phyloP scores from a whole-genome alignment of 2,888 invertebrate genomes.

The Rhynchonema sp. region DNA sequence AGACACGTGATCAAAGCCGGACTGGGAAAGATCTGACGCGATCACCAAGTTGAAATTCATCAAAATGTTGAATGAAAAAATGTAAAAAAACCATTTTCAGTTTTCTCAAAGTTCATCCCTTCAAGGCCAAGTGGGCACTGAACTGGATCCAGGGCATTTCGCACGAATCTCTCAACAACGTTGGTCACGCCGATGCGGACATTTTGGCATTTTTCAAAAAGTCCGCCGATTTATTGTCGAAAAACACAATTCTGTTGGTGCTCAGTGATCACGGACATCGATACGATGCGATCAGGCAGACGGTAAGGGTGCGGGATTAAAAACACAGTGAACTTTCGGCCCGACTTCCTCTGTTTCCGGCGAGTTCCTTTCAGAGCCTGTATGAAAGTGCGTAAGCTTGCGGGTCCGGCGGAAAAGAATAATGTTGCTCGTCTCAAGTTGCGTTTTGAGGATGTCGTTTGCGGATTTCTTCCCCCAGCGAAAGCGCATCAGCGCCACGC shows the following conservation, averaged over 20 bases:
- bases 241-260: conserved; percentile 8
- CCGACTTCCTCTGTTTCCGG: too few relatives aligned
- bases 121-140: background rate
- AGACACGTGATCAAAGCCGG: too few relatives aligned
- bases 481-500: too few relatives aligned
- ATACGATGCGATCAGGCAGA: conserved; percentile 25
- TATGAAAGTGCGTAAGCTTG: background rate
- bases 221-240: conserved; percentile 7
- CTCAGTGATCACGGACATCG: conserved; percentile 30
- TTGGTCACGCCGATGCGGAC: conserved; percentile 27
- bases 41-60: too few relatives aligned
- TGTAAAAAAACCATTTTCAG: too few relatives aligned
- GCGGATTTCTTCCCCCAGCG: too few relatives aligned
- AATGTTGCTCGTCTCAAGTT: too few relatives aligned
- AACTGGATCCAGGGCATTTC: background rate
- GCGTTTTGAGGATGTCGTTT: too few relatives aligned
- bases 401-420: too few relatives aligned
- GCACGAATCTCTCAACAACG: background rate
- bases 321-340: background rate
- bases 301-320: conserved; percentile 8
- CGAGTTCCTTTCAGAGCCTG: too few relatives aligned
- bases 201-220: conserved; percentile 26
- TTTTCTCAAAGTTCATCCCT: background rate
- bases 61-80: too few relatives aligned
- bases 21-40: too few relatives aligned